phyloP scores from a whole-genome alignment of 2,888 invertebrate species.

The Megaustenia siamemsis region DNA sequence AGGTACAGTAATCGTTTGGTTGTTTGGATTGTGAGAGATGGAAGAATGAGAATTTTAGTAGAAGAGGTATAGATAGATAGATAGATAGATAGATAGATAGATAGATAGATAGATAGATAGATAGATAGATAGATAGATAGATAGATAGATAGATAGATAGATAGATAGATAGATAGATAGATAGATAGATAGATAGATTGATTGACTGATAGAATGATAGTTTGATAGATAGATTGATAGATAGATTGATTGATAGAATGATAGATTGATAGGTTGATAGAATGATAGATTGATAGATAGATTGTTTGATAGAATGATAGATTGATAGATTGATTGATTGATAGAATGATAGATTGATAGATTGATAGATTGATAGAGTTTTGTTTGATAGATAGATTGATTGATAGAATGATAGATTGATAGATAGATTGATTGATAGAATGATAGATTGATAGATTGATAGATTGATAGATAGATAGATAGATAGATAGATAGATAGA shows the following conservation, averaged over 20 bases:
- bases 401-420: neutral
- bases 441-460: neutral
- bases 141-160: slow-evolving; percentile 1
- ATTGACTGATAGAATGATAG: neutral
- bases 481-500: slow-evolving; percentile 15
- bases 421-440: neutral
- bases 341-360: neutral
- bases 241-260: neutral
- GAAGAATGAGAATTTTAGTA: too few relatives aligned
- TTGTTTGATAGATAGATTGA: neutral
- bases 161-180: neutral
- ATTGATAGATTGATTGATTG: neutral
- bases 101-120: slow-evolving; percentile 1
- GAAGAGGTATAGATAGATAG: neutral
- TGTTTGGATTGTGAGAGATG: too few relatives aligned
- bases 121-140: slow-evolving; percentile 1
- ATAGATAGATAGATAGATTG: neutral
- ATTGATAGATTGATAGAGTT: too few relatives aligned
- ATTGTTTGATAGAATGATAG: neutral
- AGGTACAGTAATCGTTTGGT: too few relatives aligned
- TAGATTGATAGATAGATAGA: slow-evolving; percentile 13
- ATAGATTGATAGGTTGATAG: neutral
- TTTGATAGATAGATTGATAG: neutral
- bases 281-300: neutral
- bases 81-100: slow-evolving; percentile 1